Evolutionary conservation across 1,140 invertebrate species (phyloP), one percentile per base, ranked within the genome.

Genomic region (Lepidurus packardi): DNA sequence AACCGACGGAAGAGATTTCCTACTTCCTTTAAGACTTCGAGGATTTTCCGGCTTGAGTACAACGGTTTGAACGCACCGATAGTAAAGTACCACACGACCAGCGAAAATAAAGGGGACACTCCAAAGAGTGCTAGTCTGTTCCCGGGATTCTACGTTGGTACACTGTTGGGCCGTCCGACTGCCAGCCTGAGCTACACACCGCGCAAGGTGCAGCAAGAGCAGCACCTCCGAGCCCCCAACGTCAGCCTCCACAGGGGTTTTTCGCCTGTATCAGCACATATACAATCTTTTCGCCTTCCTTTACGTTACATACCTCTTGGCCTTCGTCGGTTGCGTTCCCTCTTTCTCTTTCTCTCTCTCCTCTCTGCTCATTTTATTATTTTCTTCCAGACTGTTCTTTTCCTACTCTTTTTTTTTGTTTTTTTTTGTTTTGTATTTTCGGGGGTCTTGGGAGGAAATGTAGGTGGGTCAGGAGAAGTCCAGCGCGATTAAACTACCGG

Each of bases 271-370:
- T 44, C 24, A 45, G 45, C 78, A 34, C 75, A 76, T 73, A 77
- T 73, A 79, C 76, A 77, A 79, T 73, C 25, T 44, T 44, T 77
- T 75, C 47, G 65, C n/a, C 11, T 34, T 74, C 75, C 41, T 80
- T 42, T 74, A 45, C 74, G 10, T 73, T 74, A 34, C 42, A 43
- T n/a, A 53, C 73, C 21, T 73, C 73, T 74, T 74, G n/a, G 34
- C 75, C 75, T 65, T 73, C 21, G 21, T 41, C 43, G 79, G 42
- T 43, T 78, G 34, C 13, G 47, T 81, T 53, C 73, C 53, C 76
- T 81, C 43, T 53, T 74, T 81, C 81, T 79, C 75, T 73, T 41
- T 44, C 75, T 16, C 73, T 81, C 43, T 73, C 4, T n/a, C 1
- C 42, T 45, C 44, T 77, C 41, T 34, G 73, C 24, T 73, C 73